Evolutionary conservation across 1,140 invertebrate species (phyloP).

Genomic region (Polypedilum vanderplanki): DNA sequence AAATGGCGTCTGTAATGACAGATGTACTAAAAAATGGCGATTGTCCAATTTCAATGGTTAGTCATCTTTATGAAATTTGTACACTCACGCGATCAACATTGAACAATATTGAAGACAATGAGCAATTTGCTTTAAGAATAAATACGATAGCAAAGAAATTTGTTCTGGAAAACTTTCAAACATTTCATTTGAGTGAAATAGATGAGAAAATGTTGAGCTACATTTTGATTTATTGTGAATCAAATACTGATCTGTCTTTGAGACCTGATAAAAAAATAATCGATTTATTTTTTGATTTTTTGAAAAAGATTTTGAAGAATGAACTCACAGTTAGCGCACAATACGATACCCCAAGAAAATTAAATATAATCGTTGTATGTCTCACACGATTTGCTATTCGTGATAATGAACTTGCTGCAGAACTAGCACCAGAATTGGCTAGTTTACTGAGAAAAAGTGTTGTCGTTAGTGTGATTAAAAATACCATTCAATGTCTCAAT

Average conservation of each 20-base stretch:
- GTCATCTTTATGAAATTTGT: neutral
- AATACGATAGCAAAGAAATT: neutral
- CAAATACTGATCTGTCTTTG: neutral
- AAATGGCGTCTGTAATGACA: neutral
- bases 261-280: neutral
- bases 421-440: neutral
- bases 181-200: neutral
- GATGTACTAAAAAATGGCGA: neutral
- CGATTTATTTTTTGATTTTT: neutral
- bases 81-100: neutral
- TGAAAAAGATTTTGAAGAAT: neutral
- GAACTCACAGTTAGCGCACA: neutral
- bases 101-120: neutral
- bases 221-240: neutral
- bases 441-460: neutral
- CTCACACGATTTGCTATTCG: neutral
- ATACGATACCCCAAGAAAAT: neutral
- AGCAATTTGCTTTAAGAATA: neutral
- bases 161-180: neutral
- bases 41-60: neutral
- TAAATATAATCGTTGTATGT: neutral
- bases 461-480: neutral
- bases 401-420: neutral
- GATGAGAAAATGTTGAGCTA: neutral
- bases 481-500: slow-evolving; percentile 16